Percentiles rank a stretch among this genome's conserved stretches.
phyloP scores from a whole-genome alignment of 1,140 invertebrate genomes.

The Drosophila nigrodunni region DNA sequence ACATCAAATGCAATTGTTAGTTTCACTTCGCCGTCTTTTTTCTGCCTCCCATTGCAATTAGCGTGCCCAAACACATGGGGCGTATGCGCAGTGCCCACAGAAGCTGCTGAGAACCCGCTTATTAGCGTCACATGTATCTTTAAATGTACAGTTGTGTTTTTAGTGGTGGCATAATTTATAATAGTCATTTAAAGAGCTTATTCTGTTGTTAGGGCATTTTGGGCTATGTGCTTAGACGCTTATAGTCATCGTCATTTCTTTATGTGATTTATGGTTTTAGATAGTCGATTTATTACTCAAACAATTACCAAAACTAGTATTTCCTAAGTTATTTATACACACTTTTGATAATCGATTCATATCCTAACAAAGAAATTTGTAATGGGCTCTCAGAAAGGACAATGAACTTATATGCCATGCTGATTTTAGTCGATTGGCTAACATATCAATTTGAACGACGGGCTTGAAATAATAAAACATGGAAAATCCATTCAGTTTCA shows the following conservation, averaged over 20 bases:
- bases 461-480: background rate
- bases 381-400: too few species aligned
- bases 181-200: too few species aligned
- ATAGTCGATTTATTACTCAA: too few species aligned
- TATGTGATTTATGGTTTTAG: too few species aligned
- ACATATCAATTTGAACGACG: background rate
- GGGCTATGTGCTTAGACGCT: too few species aligned
- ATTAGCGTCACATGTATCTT: slow-evolving; percentile 10
- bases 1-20: slow-evolving; percentile 52
- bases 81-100: slow-evolving; percentile 57
- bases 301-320: too few species aligned
- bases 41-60: slow-evolving; percentile 60
- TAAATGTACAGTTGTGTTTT: slow-evolving; percentile 14
- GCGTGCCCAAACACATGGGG: slow-evolving; percentile 41
- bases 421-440: background rate
- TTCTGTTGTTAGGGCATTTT: too few species aligned
- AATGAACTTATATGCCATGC: background rate
- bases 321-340: too few species aligned
- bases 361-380: too few species aligned
- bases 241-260: too few species aligned
- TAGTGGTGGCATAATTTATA: background rate
- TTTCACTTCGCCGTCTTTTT: slow-evolving; percentile 42
- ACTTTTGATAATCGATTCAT: too few species aligned
- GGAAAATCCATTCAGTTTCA: slow-evolving; percentile 13
- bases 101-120: slow-evolving; percentile 4